Base-by-base conservation (phyloP, 1,140 invertebrate genomes). In the Zaprionus capensis region DNA sequence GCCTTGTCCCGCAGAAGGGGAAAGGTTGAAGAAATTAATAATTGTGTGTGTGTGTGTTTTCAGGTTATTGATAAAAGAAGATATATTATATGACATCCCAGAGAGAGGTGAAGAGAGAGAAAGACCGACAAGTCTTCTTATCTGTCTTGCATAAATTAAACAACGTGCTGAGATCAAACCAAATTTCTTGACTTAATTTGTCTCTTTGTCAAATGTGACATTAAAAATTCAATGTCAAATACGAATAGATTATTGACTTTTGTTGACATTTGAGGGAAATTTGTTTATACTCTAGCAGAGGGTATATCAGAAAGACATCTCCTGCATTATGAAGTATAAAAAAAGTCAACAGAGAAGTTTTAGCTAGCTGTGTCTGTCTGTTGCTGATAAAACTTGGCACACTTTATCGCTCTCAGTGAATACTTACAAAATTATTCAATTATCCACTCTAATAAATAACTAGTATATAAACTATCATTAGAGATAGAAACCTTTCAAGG, bases 11-110 rank as follows among this genome's bases (percentile, higher is more conserved):
- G 24, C 22, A 22, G n/a, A 41, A 14, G 46, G 31, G 20, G 20
- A 38, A 34, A 22, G 20, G 41, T 12, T 4, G 44, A 12, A 15
- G 28, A 38, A 6, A 38, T 9, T 36, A 26, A 22, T 56, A 62
- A 63, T 61, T 73, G 46, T 5, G 5, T 38, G 36, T 31, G 20
- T 65, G 53, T 71, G 41, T 31, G 20, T 46, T 17, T 46, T 17
- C 7, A 46, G 41, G n/a, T 63, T 51, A 34, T 20, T 22, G 20
- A 59, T 59, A 51, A 53, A 17, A 51, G 4, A 63, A 46, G 14
- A 26, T 41, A 59, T 36, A 24, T 22, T 22, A 20, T 22, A 51
- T 2, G 20, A 51, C 46, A 22, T 22, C 9, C 31, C 31, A 34
- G 2, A 49, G 15, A 44, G 41, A 2, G n/a, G 41, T 7, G 28